Conservation (phyloP, 2,888 invertebrate genomes). For the Pseudeuparius sepicola region DNA sequence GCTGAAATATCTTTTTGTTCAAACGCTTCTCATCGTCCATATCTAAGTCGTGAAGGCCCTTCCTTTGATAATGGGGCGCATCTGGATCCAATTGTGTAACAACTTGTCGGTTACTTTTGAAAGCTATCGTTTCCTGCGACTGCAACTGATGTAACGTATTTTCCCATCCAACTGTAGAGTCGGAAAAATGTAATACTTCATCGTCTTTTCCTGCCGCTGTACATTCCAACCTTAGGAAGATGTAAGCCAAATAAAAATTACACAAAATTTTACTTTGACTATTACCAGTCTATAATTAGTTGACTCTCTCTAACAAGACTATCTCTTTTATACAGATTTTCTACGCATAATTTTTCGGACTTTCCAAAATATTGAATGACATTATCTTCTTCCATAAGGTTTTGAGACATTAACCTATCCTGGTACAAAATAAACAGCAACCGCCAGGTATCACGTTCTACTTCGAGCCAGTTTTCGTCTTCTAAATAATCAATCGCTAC, state of each 20-base stretch:
- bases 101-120: constrained; percentile 47
- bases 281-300: constrained; percentile 76
- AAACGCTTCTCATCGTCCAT: constrained; percentile 64
- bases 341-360: constrained; percentile 52
- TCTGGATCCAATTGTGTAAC: constrained; percentile 79
- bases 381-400: constrained; percentile 31
- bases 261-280: neutral
- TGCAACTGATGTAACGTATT: constrained; percentile 74
- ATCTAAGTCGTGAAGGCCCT: constrained; percentile 76
- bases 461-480: constrained; percentile 51
- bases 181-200: constrained; percentile 63
- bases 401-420: constrained; percentile 52
- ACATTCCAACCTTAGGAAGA: constrained; percentile 50
- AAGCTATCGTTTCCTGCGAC: constrained; percentile 45
- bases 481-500: constrained; percentile 26
- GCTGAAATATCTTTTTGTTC: constrained; percentile 54
- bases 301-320: constrained; percentile 57
- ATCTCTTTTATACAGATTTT: constrained; percentile 48
- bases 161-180: constrained; percentile 80
- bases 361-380: constrained; percentile 34
- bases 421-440: constrained; percentile 71
- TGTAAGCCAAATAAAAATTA: constrained; percentile 1
- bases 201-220: constrained; percentile 52
- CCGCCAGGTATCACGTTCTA: constrained; percentile 85
- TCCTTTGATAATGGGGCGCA: constrained; percentile 71